These are phyloP conservation scores for Drosophila buzzatii DNA, from an alignment of 2,888 invertebrate species.

Conservation along the genomic window DNA sequence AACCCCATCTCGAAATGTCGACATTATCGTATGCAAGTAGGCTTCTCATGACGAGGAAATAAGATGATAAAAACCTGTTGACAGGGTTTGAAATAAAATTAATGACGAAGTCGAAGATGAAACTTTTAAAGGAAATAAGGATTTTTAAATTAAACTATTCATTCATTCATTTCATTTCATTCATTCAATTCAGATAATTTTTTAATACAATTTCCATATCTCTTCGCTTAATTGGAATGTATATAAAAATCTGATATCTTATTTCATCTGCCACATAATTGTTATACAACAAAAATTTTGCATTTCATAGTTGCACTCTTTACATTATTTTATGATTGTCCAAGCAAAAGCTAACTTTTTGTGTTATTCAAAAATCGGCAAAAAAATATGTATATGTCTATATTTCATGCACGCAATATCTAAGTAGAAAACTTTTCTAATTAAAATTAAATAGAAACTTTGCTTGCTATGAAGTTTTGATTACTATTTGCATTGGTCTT, in stretches of 20 bases:
- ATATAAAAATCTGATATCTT: not conserved
- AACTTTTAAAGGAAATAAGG: too few species aligned
- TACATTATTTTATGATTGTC: conserved; percentile 2
- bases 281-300: conserved; percentile 10
- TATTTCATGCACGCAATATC: conserved; percentile 60
- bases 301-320: conserved; percentile 33
- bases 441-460: conserved; percentile 78
- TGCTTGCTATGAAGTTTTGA: conserved; percentile 64
- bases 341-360: conserved; percentile 41
- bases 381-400: conserved; percentile 9
- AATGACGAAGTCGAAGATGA: not conserved
- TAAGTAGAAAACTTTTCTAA: conserved; percentile 77
- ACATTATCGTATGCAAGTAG: not conserved
- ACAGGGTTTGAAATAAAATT: not conserved
- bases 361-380: conserved; percentile 54
- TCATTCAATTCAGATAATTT: too few species aligned
- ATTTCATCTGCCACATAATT: not conserved
- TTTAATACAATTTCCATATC: not conserved
- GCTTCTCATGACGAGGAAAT: not conserved
- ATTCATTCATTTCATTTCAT: too few species aligned
- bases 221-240: not conserved
- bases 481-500: conserved; percentile 68
- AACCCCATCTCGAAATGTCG: not conserved
- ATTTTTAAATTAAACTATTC: too few species aligned
- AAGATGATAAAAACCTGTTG: too few species aligned